Evolutionary conservation across 2,888 invertebrate species (phyloP).

Genomic region (Coremacera marginata): DNA sequence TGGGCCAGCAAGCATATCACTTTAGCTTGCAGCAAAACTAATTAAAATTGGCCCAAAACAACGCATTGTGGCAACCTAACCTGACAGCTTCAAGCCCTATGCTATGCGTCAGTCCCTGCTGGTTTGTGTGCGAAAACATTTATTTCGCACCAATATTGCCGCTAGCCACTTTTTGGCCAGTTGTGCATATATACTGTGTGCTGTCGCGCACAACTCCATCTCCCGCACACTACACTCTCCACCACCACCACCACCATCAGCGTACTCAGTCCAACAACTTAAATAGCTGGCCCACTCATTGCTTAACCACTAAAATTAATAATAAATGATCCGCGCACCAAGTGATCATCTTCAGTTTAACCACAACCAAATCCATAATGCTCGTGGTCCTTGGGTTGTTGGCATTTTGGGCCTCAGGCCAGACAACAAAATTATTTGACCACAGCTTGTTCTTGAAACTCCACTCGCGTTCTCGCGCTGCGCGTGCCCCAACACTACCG

Average conservation of each 20-base stretch:
- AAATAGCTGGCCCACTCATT: neutral
- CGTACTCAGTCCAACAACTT: too few relatives aligned
- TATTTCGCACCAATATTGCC: slow-evolving; percentile 34
- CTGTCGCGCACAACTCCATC: neutral
- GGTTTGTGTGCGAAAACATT: slow-evolving; percentile 28
- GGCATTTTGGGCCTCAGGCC: slow-evolving; percentile 67
- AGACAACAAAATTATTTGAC: slow-evolving; percentile 67
- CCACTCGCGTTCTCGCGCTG: slow-evolving; percentile 44
- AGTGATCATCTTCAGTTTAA: slow-evolving; percentile 46
- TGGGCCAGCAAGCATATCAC: slow-evolving; percentile 17
- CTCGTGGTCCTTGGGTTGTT: slow-evolving; percentile 57
- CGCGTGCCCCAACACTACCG: slow-evolving; percentile 50
- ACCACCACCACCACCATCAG: too few relatives aligned
- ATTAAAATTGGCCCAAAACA: slow-evolving; percentile 67
- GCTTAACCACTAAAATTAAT: slow-evolving; percentile 66
- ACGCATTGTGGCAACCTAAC: slow-evolving; percentile 40
- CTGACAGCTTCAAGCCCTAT: slow-evolving; percentile 7
- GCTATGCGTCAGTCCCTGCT: neutral
- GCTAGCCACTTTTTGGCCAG: slow-evolving; percentile 17
- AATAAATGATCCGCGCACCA: slow-evolving; percentile 63
- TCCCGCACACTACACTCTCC: too few relatives aligned
- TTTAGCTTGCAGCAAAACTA: slow-evolving; percentile 64
- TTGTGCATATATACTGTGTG: slow-evolving; percentile 4
- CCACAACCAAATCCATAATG: slow-evolving; percentile 63
- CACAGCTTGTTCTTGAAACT: slow-evolving; percentile 47